Evolutionary conservation across 2,113 vertebrate species (phyloP).

Genomic region (Perognathus longimembris): DNA sequence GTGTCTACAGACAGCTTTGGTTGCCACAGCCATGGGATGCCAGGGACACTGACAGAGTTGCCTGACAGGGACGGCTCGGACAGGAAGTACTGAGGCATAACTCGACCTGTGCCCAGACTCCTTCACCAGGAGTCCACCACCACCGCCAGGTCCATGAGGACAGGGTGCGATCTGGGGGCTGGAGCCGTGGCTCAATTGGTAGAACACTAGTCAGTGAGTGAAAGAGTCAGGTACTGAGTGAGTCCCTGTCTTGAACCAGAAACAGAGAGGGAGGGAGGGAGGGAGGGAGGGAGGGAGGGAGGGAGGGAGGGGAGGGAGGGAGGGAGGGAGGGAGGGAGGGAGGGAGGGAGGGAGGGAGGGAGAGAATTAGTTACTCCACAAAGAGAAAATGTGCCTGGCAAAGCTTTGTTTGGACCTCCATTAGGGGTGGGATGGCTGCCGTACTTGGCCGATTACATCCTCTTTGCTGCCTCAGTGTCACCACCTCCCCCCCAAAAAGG

Average conservation of each 20-base stretch:
- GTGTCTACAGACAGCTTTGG: background rate
- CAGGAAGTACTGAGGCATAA: accelerated
- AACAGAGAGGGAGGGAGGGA: too few relatives aligned
- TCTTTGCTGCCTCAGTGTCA: accelerated
- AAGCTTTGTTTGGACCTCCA: background rate
- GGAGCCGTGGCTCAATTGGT: too few relatives aligned
- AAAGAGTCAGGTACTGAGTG: too few relatives aligned
- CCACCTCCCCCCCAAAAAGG: background rate
- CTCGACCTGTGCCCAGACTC: accelerated
- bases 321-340: too few relatives aligned
- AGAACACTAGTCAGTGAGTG: too few relatives aligned
- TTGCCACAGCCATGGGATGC: background rate
- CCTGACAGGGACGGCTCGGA: background rate
- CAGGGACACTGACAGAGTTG: background rate
- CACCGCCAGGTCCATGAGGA: accelerated
- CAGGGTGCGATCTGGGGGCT: too few relatives aligned
- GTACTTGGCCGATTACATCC: background rate
- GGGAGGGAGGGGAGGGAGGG: too few relatives aligned
- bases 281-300: too few relatives aligned
- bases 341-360: too few relatives aligned
- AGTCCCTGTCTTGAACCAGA: too few relatives aligned
- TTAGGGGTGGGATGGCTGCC: accelerated
- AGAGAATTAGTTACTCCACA: too few relatives aligned
- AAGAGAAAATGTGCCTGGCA: accelerated
- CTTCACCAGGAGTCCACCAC: too few relatives aligned